Percentiles rank a stretch among this genome's conserved stretches.
These are phyloP conservation scores for Pachypanchax playfairii DNA, from an alignment of 2,113 vertebrate genomes.

Conservation along the genomic window DNA sequence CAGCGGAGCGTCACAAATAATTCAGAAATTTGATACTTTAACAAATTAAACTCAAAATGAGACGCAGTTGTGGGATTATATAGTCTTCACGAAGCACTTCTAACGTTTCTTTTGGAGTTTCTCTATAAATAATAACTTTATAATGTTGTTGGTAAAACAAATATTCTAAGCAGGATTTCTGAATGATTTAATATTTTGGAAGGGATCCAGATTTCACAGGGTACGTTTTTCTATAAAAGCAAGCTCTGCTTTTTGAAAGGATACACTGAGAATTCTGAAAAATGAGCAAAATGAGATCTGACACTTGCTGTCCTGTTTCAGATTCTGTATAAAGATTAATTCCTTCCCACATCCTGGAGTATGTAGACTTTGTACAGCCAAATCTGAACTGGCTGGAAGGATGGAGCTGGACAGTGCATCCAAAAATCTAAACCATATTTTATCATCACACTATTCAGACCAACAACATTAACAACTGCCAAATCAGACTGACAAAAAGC, in stretches of 20 bases:
- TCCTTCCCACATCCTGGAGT: too few relatives aligned
- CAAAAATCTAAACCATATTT: neutral
- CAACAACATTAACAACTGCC: slow-evolving; percentile 3
- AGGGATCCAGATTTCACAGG: neutral
- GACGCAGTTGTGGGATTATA: neutral
- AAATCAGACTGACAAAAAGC: too few relatives aligned
- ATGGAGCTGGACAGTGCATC: neutral
- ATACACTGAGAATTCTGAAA: neutral
- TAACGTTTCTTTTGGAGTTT: neutral
- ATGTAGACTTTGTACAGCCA: too few relatives aligned
- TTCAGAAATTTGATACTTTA: too few relatives aligned
- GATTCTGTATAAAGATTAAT: too few relatives aligned
- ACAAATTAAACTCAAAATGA: neutral
- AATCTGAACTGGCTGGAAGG: neutral
- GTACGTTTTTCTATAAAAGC: neutral
- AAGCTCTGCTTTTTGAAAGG: neutral
- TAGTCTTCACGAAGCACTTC: neutral
- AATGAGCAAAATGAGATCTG: neutral
- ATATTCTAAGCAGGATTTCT: neutral
- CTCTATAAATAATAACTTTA: neutral
- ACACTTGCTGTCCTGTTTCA: too few relatives aligned
- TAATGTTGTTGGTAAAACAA: neutral
- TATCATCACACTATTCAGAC: slow-evolving; percentile 6
- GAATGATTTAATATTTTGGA: neutral
- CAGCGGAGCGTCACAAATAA: too few relatives aligned